These are phyloP conservation scores for Leucoraja erinaceus DNA, from an alignment of 2,113 vertebrate species.

Conservation along the genomic window DNA sequence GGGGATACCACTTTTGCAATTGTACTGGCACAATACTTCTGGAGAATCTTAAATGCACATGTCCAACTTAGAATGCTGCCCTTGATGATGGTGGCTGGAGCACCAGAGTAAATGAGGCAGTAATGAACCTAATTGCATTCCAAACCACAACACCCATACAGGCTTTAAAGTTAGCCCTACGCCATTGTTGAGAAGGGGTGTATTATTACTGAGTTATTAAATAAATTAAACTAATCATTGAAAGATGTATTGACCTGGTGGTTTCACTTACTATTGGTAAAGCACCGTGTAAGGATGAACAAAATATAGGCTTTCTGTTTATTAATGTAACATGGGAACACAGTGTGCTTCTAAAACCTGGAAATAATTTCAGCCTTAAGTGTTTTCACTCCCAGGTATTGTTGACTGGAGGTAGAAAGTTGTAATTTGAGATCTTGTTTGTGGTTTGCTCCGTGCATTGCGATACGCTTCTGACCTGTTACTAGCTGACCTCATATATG, in stretches of 20 bases:
- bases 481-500: not conserved
- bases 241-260: not conserved
- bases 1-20: too few species aligned
- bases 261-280: not conserved
- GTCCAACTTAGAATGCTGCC: too few species aligned
- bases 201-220: not conserved
- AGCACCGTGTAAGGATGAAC: not conserved
- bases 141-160: too few species aligned
- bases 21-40: too few species aligned
- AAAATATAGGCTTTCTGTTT: not conserved
- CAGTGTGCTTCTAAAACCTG: conserved; percentile 21
- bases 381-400: not conserved
- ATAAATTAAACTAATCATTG: conserved; percentile 5
- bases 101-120: too few species aligned
- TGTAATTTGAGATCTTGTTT: not conserved
- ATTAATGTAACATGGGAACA: not conserved
- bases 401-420: not conserved
- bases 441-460: not conserved
- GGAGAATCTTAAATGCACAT: too few species aligned
- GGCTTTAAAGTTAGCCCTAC: not conserved
- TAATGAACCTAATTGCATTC: too few species aligned
- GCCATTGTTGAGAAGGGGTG: not conserved
- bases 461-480: conserved; percentile 21
- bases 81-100: too few species aligned
- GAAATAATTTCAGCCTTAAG: conserved; percentile 5